A percentile compares a stretch with the other conserved stretches of the same genome.
phyloP scores from a whole-genome alignment of 2,113 vertebrate species.

The Brachyistius frenatus region DNA sequence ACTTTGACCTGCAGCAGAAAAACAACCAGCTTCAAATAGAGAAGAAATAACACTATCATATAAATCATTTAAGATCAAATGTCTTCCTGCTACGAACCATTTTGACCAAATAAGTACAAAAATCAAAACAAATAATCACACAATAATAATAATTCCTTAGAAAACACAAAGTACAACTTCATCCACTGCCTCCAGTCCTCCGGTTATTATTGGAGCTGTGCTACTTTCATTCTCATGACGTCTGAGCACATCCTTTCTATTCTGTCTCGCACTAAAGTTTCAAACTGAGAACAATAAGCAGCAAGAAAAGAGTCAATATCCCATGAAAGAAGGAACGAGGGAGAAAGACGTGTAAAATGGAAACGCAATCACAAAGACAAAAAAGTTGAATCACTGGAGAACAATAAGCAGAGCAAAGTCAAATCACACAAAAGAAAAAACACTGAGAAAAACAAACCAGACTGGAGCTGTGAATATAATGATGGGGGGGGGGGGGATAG shows the following conservation, averaged over 20 bases:
- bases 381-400: slow-evolving; percentile 9
- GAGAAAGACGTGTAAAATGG: not conserved
- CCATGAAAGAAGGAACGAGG: not conserved
- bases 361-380: slow-evolving; percentile 11
- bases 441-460: not conserved
- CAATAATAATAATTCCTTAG: too few species aligned
- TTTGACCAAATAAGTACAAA: too few species aligned
- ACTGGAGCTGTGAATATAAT: slow-evolving; percentile 6
- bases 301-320: slow-evolving; percentile 2
- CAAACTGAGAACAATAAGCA: not conserved
- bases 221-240: not conserved
- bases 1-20: too few species aligned
- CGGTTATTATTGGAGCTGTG: not conserved
- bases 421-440: slow-evolving; percentile 9
- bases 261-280: not conserved
- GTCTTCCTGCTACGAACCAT: too few species aligned
- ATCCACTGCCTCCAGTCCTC: not conserved
- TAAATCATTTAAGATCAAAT: too few species aligned
- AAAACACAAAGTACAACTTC: too few species aligned
- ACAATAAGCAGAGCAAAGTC: slow-evolving; percentile 13
- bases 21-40: too few species aligned
- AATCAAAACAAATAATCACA: too few species aligned
- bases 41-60: too few species aligned
- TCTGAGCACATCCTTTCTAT: not conserved
- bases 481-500: not conserved